These are phyloP conservation scores for Peucedramus taeniatus DNA, from an alignment of 2,113 vertebrate genomes.

Conservation along the genomic window DNA sequence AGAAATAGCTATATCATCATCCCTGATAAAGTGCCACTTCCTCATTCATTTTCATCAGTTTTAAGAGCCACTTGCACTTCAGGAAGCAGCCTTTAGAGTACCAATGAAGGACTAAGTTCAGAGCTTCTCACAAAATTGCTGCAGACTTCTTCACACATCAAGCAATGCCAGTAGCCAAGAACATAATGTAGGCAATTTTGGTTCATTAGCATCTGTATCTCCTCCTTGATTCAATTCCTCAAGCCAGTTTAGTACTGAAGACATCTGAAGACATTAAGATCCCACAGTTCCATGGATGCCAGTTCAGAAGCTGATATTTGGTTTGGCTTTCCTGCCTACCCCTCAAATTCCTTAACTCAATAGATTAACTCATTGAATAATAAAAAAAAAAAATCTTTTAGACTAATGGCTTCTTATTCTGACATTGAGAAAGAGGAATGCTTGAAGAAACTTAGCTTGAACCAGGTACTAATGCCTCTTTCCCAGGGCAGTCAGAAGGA, in stretches of 20 bases:
- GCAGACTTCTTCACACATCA: background rate
- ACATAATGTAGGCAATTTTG: background rate
- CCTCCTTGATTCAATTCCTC: background rate
- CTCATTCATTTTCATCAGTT: slow-evolving; percentile 12
- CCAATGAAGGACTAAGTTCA: background rate
- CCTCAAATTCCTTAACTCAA: background rate
- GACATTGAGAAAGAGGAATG: background rate
- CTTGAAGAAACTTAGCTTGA: background rate
- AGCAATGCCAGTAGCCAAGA: background rate
- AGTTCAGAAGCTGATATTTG: background rate
- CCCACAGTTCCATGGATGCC: background rate
- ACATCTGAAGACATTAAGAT: background rate
- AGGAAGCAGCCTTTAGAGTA: background rate
- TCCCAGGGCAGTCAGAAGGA: background rate
- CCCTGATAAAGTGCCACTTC: background rate
- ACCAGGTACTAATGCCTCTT: background rate
- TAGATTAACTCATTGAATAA: background rate
- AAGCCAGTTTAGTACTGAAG: background rate
- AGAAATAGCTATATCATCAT: background rate
- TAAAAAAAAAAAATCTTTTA: background rate
- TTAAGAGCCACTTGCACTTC: background rate
- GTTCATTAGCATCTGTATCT: background rate
- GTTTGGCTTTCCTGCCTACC: background rate
- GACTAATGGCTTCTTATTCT: background rate
- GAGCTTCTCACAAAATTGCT: background rate